phyloP scores from a whole-genome alignment of 2,797 vertebrate genomes.

The Adelosebastes latens region DNA sequence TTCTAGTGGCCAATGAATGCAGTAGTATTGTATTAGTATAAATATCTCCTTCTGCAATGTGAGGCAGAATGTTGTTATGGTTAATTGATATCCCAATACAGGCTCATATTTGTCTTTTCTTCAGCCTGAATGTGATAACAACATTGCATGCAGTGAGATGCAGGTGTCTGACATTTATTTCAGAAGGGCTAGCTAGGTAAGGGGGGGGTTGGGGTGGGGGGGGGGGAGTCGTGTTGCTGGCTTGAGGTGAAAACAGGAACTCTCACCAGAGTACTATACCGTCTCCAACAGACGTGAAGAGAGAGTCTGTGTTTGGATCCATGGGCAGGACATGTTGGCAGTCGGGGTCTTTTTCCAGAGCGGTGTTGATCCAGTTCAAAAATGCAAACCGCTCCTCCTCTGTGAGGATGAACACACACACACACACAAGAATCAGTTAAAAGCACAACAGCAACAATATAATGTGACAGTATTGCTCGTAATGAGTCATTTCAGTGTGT shows the following conservation, averaged over 20 bases:
- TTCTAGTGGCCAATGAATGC: neutral
- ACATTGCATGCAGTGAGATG: neutral
- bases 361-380: conserved; percentile 98
- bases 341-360: conserved; percentile 93
- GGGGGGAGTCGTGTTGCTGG: neutral
- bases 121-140: neutral
- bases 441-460: neutral
- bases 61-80: neutral
- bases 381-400: conserved; percentile 98
- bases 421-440: neutral
- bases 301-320: conserved; percentile 91
- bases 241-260: conserved; percentile 11
- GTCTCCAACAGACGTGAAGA: conserved; percentile 92
- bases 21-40: neutral
- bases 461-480: neutral
- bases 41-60: neutral
- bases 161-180: conserved; percentile 31
- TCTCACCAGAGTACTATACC: conserved; percentile 96
- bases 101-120: neutral
- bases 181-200: neutral
- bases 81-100: neutral
- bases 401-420: conserved; percentile 62
- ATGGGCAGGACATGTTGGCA: conserved; percentile 93
- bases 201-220: neutral
- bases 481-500: neutral